phyloP scores from a whole-genome alignment of 2,888 invertebrate species.

The Drosophila kuntzei region DNA sequence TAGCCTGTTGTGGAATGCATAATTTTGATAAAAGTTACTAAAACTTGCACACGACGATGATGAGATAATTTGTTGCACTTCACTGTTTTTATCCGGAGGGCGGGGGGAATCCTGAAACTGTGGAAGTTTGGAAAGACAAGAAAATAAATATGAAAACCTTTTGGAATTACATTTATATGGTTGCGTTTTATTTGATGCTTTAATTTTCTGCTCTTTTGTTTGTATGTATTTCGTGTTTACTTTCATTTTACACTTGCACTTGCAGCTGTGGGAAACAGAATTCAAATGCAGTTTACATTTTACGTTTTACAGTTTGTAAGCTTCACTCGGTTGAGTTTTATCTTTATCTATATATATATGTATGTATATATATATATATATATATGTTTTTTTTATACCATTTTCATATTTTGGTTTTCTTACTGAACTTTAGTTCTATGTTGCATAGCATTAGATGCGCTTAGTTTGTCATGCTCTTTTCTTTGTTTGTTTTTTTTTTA shows the following conservation, averaged over 20 bases:
- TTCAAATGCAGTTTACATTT: conserved; percentile 72
- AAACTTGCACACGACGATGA: conserved; percentile 26
- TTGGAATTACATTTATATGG: conserved; percentile 66
- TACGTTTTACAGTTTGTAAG: conserved; percentile 51
- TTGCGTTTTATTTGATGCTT: conserved; percentile 75
- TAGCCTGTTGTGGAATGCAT: conserved; percentile 16
- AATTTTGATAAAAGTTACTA: conserved; percentile 29
- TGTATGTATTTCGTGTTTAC: conserved; percentile 17
- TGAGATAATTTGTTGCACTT: conserved; percentile 29
- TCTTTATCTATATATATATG: conserved; percentile 21
- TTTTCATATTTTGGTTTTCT: conserved; percentile 28
- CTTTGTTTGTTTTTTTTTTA: conserved; percentile 38
- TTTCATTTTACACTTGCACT: conserved; percentile 31
- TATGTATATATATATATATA: conserved; percentile 22
- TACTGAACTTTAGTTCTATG: conserved; percentile 67
- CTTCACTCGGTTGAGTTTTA: conserved; percentile 60
- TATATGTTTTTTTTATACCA: conserved; percentile 23
- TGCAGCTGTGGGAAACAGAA: conserved; percentile 59
- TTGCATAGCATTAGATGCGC: conserved; percentile 69
- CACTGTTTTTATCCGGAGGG: not conserved
- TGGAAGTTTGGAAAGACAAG: not conserved
- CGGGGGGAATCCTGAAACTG: not conserved
- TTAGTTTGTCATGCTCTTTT: conserved; percentile 72
- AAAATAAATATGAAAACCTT: conserved; percentile 28
- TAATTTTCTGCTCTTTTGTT: conserved; percentile 55